These are phyloP conservation scores for Perccottus glenii DNA, from an alignment of 2,113 vertebrate genomes.

Conservation along the genomic window DNA sequence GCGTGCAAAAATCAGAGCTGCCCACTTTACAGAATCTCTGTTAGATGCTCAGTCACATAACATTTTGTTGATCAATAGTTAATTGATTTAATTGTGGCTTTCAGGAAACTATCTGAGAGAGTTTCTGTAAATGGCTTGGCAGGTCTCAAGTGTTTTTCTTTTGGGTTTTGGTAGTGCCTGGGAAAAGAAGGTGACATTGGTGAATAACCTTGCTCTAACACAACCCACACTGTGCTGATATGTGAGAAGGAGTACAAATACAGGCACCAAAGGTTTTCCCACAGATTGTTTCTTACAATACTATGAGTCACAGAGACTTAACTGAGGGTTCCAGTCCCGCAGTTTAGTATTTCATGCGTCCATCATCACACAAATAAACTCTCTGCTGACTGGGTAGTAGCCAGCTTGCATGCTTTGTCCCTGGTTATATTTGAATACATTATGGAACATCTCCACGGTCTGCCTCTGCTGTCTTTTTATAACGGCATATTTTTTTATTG, in stretches of 20 bases:
- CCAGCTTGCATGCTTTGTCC: constrained; percentile 2
- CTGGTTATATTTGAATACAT: constrained; percentile 1
- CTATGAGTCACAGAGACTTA: not conserved
- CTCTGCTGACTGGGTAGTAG: not conserved
- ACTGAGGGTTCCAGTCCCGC: not conserved
- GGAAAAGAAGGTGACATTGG: constrained; percentile 23
- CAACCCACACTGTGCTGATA: constrained; percentile 13
- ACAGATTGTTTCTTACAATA: not conserved
- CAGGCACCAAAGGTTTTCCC: not conserved
- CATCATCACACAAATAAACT: constrained; percentile 17
- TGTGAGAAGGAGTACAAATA: constrained; percentile 13
- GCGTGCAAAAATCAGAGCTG: constrained; percentile 10
- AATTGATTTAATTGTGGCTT: not conserved
- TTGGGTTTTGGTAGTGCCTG: constrained; percentile 13
- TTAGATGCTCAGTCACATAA: constrained; percentile 5
- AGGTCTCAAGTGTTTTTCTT: constrained; percentile 18
- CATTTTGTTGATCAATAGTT: not conserved
- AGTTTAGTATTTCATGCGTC: constrained; percentile 7
- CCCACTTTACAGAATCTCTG: constrained; percentile 12
- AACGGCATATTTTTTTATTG: constrained; percentile 31
- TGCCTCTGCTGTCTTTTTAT: constrained; percentile 39
- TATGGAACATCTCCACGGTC: constrained; percentile 43
- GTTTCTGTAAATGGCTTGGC: constrained; percentile 13
- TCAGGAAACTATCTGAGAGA: constrained; percentile 1
- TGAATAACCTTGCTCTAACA: constrained; percentile 14